A percentile compares a stretch with the other conserved stretches of the same genome.
phyloP scores from a whole-genome alignment of 2,797 vertebrate genomes.

The Rhabdophis nuchalis region DNA sequence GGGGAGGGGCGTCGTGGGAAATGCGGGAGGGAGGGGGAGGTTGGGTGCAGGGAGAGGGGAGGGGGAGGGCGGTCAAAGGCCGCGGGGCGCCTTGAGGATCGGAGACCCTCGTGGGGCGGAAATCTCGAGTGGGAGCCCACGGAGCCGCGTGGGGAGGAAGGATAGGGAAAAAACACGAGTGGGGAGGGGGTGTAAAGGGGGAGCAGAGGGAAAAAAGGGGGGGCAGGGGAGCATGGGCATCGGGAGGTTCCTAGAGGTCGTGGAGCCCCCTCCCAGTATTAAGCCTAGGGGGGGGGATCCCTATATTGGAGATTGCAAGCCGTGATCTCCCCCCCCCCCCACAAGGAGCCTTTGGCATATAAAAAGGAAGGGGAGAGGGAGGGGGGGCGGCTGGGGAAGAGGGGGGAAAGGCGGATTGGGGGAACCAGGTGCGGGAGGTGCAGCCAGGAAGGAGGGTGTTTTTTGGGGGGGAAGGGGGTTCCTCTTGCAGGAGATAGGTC shows the following conservation, averaged over 20 bases:
- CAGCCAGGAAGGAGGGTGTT: not conserved
- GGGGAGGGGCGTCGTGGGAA: not conserved
- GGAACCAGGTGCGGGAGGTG: not conserved
- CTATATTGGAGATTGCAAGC: not conserved
- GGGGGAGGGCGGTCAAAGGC: not conserved
- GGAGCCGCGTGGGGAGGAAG: too few species aligned
- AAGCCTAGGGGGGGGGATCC: too few species aligned
- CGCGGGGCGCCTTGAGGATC: not conserved
- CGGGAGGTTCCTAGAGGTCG: not conserved
- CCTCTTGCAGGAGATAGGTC: not conserved
- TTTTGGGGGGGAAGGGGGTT: not conserved
- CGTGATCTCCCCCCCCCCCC: not conserved
- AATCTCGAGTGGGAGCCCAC: too few species aligned
- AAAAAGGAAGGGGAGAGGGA: not conserved
- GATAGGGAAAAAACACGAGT: too few species aligned
- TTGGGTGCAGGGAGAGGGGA: not conserved
- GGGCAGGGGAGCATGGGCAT: too few species aligned
- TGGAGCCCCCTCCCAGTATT: not conserved
- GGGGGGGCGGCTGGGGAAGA: not conserved
- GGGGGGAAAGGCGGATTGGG: not conserved
- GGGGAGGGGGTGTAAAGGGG: fast-evolving
- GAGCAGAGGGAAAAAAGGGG: too few species aligned
- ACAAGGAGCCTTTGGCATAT: not conserved
- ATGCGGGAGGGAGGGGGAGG: not conserved
- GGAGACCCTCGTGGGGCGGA: too few species aligned